Percentiles rank a stretch among this genome's conserved stretches.
Conservation (phyloP, 2,797 vertebrate genomes). For the Mus caroli region DNA sequence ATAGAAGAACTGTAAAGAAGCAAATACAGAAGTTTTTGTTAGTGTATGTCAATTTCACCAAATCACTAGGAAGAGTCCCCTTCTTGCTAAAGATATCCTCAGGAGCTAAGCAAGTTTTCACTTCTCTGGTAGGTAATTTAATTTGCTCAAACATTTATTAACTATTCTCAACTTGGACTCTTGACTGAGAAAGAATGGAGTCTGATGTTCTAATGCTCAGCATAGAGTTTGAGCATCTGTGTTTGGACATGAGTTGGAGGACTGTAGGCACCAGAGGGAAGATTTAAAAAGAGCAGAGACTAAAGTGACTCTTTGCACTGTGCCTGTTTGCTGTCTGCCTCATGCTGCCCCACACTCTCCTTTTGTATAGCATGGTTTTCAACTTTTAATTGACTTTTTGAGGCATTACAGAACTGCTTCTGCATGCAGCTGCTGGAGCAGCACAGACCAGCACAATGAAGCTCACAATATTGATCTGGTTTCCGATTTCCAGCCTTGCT, state of each 20-base stretch:
- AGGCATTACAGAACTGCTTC: slow-evolving; percentile 4
- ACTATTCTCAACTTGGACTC: slow-evolving; percentile 29
- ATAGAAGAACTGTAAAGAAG: neutral
- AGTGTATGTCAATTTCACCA: neutral
- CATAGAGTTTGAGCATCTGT: too few species aligned
- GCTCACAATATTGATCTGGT: neutral
- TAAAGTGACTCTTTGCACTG: too few species aligned
- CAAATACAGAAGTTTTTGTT: neutral
- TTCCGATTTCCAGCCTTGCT: neutral
- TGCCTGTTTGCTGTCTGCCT: neutral
- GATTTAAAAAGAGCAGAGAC: neutral
- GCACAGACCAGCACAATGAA: neutral
- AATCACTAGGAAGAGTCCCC: neutral
- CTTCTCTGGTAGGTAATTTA: neutral
- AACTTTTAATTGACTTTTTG: neutral
- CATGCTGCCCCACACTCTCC: neutral
- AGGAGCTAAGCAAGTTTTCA: neutral
- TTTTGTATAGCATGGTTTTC: neutral
- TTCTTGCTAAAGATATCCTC: neutral
- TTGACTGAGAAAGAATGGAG: neutral
- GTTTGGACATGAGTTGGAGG: neutral
- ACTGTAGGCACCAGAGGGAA: too few species aligned
- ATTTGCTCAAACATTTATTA: neutral
- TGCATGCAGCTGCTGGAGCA: neutral
- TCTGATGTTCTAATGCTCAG: neutral